Percentiles rank a stretch among this genome's conserved stretches.
Conservation (phyloP, 2,888 invertebrate genomes). For the Sycophila texana region DNA sequence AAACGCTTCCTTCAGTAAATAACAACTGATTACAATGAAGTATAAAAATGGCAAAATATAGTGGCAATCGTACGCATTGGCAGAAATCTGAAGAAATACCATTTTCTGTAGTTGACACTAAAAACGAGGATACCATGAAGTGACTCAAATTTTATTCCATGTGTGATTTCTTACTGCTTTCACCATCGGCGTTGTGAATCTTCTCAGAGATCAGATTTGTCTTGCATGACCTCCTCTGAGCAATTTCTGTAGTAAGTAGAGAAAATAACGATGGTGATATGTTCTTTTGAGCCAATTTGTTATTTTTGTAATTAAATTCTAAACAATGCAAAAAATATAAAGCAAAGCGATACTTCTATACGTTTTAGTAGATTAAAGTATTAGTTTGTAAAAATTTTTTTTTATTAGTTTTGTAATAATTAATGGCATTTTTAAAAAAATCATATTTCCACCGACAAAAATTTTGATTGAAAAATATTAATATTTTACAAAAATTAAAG, state of each 20-base stretch:
- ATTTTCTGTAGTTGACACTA: constrained; percentile 15
- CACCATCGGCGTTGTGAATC: constrained; percentile 25
- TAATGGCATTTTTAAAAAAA: constrained; percentile 1
- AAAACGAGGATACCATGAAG: constrained; percentile 16
- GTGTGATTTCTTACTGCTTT: constrained; percentile 9
- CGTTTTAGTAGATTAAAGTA: constrained; percentile 39
- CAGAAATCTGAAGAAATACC: constrained; percentile 23
- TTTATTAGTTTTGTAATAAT: neutral
- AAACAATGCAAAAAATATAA: constrained; percentile 18
- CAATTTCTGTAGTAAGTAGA: constrained; percentile 66
- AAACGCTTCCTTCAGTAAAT: neutral
- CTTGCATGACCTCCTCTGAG: constrained; percentile 70
- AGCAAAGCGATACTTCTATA: constrained; percentile 44
- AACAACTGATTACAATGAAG: constrained; percentile 26
- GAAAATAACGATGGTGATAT: constrained; percentile 42
- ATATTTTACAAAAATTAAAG: constrained; percentile 41
- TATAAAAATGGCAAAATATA: constrained; percentile 41
- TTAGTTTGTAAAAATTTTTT: constrained; percentile 23
- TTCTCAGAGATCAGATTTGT: constrained; percentile 66
- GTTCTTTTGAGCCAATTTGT: constrained; percentile 9
- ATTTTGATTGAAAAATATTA: constrained; percentile 36
- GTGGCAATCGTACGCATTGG: constrained; percentile 4
- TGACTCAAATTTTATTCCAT: constrained; percentile 18
- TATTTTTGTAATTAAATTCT: constrained; percentile 15
- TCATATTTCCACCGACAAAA: constrained; percentile 20